Conservation (phyloP, 2,888 invertebrate species). For the Thera obeliscata region DNA sequence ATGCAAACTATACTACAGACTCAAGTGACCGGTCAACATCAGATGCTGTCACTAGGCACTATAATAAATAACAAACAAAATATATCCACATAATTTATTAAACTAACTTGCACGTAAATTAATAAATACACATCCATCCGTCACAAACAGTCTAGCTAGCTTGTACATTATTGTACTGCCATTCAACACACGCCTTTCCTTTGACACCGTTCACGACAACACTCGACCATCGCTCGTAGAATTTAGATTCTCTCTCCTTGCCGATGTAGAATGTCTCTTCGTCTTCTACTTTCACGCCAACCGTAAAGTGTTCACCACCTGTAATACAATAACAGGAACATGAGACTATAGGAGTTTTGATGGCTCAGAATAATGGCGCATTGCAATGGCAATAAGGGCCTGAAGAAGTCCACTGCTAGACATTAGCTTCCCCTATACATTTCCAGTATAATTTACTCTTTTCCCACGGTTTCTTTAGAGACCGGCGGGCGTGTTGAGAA, state of each 20-base stretch:
- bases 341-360: too few relatives aligned
- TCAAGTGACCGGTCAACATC: too few relatives aligned
- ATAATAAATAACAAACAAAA: constrained; percentile 1
- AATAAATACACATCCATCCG: not conserved
- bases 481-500: too few relatives aligned
- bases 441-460: too few relatives aligned
- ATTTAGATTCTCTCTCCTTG: constrained; percentile 83
- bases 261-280: constrained; percentile 85
- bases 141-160: not conserved
- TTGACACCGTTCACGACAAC: constrained; percentile 85
- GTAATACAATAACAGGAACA: constrained; percentile 4
- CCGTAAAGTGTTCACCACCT: constrained; percentile 66
- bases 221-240: constrained; percentile 84
- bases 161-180: constrained; percentile 84
- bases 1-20: too few relatives aligned
- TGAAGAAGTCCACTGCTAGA: too few relatives aligned
- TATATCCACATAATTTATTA: constrained; percentile 4
- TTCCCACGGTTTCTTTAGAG: too few relatives aligned
- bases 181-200: constrained; percentile 87
- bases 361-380: too few relatives aligned
- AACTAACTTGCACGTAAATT: not conserved
- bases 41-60: too few relatives aligned
- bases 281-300: constrained; percentile 81
- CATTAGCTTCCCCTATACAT: too few relatives aligned
- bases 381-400: too few relatives aligned